Evolutionary conservation across 2,113 vertebrate genomes (phyloP).

Genomic region (Pteruthius melanotis): DNA sequence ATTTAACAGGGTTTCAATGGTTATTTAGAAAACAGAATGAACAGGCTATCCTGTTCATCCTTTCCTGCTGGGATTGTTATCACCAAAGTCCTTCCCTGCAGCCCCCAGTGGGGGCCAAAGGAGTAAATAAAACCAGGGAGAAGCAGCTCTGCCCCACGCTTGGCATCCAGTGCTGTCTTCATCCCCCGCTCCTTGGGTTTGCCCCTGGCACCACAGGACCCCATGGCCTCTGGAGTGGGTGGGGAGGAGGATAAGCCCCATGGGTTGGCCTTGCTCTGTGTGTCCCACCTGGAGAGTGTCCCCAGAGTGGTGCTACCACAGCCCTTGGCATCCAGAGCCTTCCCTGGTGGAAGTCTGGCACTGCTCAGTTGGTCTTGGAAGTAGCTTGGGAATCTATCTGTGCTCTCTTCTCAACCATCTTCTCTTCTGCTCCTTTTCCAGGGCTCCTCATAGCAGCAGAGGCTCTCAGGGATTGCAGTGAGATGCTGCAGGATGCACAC

Average conservation of each 20-base stretch:
- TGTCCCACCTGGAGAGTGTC: fast-evolving
- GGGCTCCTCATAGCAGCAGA: not conserved
- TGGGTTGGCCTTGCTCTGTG: not conserved
- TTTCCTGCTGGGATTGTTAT: not conserved
- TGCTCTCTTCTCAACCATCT: not conserved
- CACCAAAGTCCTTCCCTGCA: not conserved
- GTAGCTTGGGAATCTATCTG: not conserved
- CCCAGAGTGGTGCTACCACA: not conserved
- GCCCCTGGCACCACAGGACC: not conserved
- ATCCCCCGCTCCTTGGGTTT: not conserved
- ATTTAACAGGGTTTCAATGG: not conserved
- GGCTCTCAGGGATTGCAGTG: not conserved
- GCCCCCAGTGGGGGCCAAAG: not conserved
- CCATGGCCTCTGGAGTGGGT: not conserved
- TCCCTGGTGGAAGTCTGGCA: not conserved
- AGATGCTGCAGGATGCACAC: fast-evolving
- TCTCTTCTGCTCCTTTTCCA: not conserved
- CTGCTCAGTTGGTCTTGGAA: not conserved
- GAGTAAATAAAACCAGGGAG: not conserved
- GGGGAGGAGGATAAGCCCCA: not conserved
- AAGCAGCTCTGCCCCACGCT: not conserved
- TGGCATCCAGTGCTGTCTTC: not conserved
- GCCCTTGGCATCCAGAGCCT: not conserved
- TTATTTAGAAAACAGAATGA: not conserved
- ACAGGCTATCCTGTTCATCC: not conserved